These are phyloP conservation scores for Pithys albifrons DNA, from an alignment of 2,113 vertebrate species.

Conservation along the genomic window DNA sequence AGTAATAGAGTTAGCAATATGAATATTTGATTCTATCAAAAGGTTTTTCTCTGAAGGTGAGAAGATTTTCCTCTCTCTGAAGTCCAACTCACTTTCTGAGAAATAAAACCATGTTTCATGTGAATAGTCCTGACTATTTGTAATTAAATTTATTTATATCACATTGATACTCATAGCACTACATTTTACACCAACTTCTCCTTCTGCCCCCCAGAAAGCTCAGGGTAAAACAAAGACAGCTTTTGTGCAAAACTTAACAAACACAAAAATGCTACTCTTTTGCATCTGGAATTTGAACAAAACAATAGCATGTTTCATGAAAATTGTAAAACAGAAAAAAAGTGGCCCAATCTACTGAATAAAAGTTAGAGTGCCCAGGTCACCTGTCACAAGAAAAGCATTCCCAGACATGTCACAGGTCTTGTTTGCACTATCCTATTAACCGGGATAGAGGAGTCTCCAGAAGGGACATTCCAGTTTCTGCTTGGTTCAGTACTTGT, in stretches of 20 bases:
- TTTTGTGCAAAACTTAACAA: neutral
- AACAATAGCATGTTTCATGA: neutral
- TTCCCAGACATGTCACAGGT: neutral
- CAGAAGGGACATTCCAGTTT: neutral
- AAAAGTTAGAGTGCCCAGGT: neutral
- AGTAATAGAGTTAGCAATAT: neutral
- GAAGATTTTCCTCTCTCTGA: neutral
- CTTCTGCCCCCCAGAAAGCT: rapidly evolving
- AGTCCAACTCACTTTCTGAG: neutral
- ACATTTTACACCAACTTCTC: neutral
- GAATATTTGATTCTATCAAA: neutral
- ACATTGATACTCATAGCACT: neutral
- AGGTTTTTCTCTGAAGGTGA: neutral
- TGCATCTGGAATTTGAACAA: neutral
- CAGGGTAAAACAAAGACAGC: neutral
- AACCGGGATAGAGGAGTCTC: neutral
- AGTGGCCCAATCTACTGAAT: rapidly evolving
- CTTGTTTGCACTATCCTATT: neutral
- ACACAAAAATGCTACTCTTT: neutral
- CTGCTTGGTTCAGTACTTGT: neutral
- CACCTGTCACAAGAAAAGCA: neutral
- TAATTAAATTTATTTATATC: neutral
- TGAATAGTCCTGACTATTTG: neutral
- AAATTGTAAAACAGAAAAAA: neutral
- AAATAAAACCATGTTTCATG: neutral